Base-by-base conservation (phyloP, 2,888 invertebrate species). In the Lydus trimaculatus region DNA sequence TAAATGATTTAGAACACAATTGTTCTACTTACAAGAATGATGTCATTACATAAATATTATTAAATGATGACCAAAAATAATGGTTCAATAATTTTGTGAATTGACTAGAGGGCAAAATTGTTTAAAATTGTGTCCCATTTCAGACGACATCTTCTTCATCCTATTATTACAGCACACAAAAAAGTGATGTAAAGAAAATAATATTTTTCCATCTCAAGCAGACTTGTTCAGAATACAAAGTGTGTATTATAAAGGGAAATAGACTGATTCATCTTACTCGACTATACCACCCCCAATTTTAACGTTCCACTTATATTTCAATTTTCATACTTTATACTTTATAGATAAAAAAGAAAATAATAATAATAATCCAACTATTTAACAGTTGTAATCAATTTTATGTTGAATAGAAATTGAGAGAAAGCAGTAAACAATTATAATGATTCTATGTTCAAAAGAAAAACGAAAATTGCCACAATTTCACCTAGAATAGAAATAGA, bases 161-260 rank as follows among this genome's bases (percentile, higher is more conserved):
- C 81, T 82, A 81, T 78, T 48, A 48, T 20, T 48, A 20, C 0
- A 48, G 7, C 1, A 20, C 0, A 75, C 77, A 79, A 78, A 81
- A 80, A 80, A 81, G 79, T 82, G 82, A 82, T 80, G 81, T 80
- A 81, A 82, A 81, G 82, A 81, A 83, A 83, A 83, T 82, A 83
- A 82, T 82, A 82, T 83, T 83, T 83, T 82, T 81, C 82, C 82
- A 83, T 83, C 80, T 82, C 77, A 76, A 79, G 79, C 81, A 80
- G 79, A 79, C 81, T 80, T 76, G 80, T 80, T 79, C 81, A 65
- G 83, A 82, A 83, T 83, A 83, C 83, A 83, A 83, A 83, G 81
- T 83, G 80, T 81, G 81, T 80, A 82, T 82, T 82, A 82, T 81
- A 78, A 76, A 78, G 76, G 81, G 80, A 82, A 82, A 82, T 81